Evolutionary conservation across 2,797 vertebrate species (phyloP).

Genomic region (Anguilla obscura): DNA sequence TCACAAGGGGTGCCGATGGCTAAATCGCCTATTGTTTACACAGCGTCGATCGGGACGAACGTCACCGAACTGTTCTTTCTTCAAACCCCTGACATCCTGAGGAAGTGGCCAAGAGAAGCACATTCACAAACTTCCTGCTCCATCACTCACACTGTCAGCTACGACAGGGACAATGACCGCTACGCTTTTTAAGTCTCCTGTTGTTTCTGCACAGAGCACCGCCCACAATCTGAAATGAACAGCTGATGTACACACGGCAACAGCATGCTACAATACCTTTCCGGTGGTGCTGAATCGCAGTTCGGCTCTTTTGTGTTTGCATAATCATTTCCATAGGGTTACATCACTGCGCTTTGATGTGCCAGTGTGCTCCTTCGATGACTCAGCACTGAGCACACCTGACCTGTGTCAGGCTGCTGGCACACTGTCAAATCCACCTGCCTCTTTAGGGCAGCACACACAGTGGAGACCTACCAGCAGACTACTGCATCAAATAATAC

Average conservation of each 20-base stretch:
- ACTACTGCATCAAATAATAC: neutral
- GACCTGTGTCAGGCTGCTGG: neutral
- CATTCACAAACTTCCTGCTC: neutral
- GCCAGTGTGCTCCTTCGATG: neutral
- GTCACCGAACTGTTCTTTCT: slow-evolving; percentile 6
- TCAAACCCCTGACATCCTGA: neutral
- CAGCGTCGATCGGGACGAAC: neutral
- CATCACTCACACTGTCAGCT: neutral
- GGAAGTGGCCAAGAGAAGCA: slow-evolving; percentile 2
- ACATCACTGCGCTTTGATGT: neutral
- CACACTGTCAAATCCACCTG: neutral
- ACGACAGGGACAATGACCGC: neutral
- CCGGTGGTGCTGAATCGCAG: neutral
- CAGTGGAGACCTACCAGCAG: neutral
- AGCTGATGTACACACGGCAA: neutral
- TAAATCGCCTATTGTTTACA: slow-evolving; percentile 12
- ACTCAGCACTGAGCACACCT: neutral
- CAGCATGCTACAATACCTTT: neutral
- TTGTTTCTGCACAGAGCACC: neutral
- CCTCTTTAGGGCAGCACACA: neutral
- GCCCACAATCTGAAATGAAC: neutral
- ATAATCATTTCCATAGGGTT: neutral
- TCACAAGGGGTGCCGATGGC: neutral
- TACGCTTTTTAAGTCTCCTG: neutral
- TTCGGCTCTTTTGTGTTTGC: neutral